A percentile compares a stretch with the other conserved stretches of the same genome.
phyloP scores from a whole-genome alignment of 1,140 invertebrate genomes.

The Orchesella cincta region DNA sequence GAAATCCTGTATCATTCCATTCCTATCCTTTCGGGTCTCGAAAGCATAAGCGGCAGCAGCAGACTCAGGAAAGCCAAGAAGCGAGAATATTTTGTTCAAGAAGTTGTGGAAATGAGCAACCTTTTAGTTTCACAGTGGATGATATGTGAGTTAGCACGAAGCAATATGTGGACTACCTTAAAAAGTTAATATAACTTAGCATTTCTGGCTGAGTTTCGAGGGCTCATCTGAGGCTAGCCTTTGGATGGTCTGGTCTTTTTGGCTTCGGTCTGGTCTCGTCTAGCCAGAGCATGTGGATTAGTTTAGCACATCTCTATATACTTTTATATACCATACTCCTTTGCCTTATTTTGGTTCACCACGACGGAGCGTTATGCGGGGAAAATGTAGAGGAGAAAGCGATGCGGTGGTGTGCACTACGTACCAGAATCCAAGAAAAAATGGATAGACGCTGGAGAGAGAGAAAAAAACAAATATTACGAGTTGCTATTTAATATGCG shows the following conservation, averaged over 20 bases:
- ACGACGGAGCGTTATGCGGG: slow-evolving; percentile 18
- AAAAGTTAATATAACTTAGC: slow-evolving; percentile 9
- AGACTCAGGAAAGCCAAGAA: not conserved
- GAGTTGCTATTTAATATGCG: no score
- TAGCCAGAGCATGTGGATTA: not conserved
- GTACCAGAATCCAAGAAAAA: not conserved
- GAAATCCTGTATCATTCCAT: not conserved
- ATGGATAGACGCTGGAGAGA: no score
- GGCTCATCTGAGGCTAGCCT: slow-evolving; percentile 12
- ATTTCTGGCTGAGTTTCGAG: slow-evolving; percentile 8
- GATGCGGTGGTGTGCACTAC: not conserved
- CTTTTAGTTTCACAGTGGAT: no score
- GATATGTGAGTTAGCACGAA: no score
- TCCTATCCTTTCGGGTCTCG: not conserved
- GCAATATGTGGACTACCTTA: not conserved
- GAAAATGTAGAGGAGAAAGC: not conserved
- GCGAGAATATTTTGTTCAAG: no score
- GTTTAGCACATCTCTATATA: not conserved
- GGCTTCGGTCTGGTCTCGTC: not conserved
- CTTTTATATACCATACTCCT: no score
- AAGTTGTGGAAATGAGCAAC: not conserved
- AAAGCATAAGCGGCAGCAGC: not conserved
- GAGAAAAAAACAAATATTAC: no score
- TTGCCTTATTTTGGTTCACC: slow-evolving; percentile 1
- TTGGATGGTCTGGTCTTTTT: not conserved